These are phyloP conservation scores for Cetoscarus ocellatus DNA, from an alignment of 2,797 vertebrate species.

Conservation along the genomic window DNA sequence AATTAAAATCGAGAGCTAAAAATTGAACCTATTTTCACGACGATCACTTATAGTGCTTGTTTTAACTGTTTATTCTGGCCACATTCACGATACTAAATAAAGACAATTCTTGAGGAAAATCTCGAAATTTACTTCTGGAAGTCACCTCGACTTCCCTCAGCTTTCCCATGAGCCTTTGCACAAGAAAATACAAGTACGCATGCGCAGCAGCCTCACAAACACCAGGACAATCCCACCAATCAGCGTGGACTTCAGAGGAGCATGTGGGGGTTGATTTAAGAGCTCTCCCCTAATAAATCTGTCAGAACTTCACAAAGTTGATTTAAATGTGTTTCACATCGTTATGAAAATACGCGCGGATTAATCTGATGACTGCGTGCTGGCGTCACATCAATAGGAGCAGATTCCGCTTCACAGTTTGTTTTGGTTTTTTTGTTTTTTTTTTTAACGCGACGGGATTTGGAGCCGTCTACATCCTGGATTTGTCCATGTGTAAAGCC, in stretches of 20 bases:
- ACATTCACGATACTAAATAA: too few species aligned
- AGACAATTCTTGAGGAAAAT: background rate
- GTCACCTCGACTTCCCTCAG: conserved; percentile 13
- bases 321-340: conserved; percentile 84
- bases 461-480: conserved; percentile 57
- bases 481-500: conserved; percentile 48
- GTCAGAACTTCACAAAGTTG: conserved; percentile 83
- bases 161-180: conserved; percentile 70
- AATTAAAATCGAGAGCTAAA: too few species aligned
- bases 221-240: conserved; percentile 69
- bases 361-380: conserved; percentile 75
- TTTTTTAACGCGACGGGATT: conserved; percentile 54
- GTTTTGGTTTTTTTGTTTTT: too few species aligned
- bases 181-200: conserved; percentile 40
- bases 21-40: too few species aligned
- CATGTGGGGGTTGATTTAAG: conserved; percentile 77
- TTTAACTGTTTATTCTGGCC: too few species aligned
- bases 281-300: conserved; percentile 80
- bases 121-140: conserved; percentile 12
- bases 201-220: conserved; percentile 29
- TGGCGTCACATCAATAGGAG: conserved; percentile 69
- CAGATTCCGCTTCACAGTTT: conserved; percentile 49
- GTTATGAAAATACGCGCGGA: conserved; percentile 84
- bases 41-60: too few species aligned
- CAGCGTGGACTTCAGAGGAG: conserved; percentile 52